These are phyloP conservation scores for Eurytoma adleriae DNA, from an alignment of 2,888 invertebrate genomes.

Conservation along the genomic window DNA sequence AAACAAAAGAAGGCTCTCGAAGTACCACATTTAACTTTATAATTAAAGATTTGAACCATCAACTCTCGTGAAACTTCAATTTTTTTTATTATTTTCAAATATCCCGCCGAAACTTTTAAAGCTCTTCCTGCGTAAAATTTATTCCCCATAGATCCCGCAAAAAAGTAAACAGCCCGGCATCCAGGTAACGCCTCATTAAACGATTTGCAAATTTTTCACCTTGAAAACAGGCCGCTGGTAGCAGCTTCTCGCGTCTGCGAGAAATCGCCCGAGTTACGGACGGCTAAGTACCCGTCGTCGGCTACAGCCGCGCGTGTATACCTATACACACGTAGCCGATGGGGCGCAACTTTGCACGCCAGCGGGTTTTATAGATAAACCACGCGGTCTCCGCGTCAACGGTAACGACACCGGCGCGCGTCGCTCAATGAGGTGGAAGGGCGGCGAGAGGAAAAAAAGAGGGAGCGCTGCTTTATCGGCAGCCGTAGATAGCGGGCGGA, in stretches of 20 bases:
- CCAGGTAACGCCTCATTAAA: too few species aligned
- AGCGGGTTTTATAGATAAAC: conserved; percentile 14
- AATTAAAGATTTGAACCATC: too few species aligned
- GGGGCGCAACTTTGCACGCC: not conserved
- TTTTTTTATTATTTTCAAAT: too few species aligned
- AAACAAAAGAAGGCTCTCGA: too few species aligned
- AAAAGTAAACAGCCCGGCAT: too few species aligned
- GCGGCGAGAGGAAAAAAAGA: not conserved
- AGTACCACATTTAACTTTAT: too few species aligned
- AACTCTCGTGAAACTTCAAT: too few species aligned
- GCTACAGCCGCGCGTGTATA: not conserved
- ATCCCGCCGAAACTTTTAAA: too few species aligned
- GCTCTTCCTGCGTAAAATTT: too few species aligned
- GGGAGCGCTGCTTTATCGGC: conserved; percentile 18
- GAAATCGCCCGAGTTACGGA: not conserved
- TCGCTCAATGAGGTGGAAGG: conserved; percentile 42
- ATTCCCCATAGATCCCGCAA: too few species aligned
- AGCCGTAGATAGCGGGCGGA: not conserved
- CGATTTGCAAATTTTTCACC: too few species aligned
- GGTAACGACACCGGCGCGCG: conserved; percentile 27
- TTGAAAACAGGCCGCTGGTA: not conserved
- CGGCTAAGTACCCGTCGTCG: too few species aligned
- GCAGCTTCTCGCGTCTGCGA: not conserved
- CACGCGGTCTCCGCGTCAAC: conserved; percentile 2
- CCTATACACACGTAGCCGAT: not conserved